Evolutionary conservation across 2,113 vertebrate species (phyloP), one percentile per base, ranked within the genome.

Genomic region (Condylura cristata): DNA sequence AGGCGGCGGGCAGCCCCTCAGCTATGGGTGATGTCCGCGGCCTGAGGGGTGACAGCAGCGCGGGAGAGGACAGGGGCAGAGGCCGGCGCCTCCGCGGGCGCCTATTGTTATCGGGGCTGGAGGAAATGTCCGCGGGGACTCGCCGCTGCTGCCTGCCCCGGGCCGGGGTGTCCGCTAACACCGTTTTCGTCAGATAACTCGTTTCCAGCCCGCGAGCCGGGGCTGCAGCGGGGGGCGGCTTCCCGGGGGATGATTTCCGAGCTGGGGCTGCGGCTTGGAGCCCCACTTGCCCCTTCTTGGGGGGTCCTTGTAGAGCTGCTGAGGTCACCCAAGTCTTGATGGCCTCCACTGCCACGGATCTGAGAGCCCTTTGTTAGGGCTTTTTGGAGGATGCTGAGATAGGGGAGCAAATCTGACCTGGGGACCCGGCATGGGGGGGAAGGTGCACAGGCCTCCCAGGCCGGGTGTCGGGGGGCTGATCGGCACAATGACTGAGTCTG

Each of bases 21-120:
- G n/a, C n/a, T n/a, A n/a, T n/a, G n/a, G n/a, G n/a, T n/a, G 99
- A 99, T 99, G 99, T 98, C 97, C 98, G 98, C 98, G 99, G 98
- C 98, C 99, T 98, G 98, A 98, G 98, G 98, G 96, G 98, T 98
- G 99, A 99, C 99, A 99, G 97, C 97, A 98, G 98, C 98, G 97
- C 98, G 98, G 98, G 98, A 97, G 96, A 98, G 96, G 97, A 96
- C 97, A 96, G 97, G 95, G 97, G 98, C 97, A 95, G 97, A 98
- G 97, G 98, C 98, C 97, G 97, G 93, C 88, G 96, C 98, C 97
- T 98, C 93, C 92, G 97, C 98, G 97, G 94, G 94, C 96, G 98
- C 90, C 98, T 96, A 97, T 98, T 98, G 98, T 98, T 98, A 97
- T 97, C 95, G 92, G 97, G 97, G 98, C 98, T 97, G 96, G 97